A percentile compares a stretch with the other conserved stretches of the same genome.
Evolutionary conservation across 2,113 vertebrate species (phyloP).

Genomic region (Mustela nigripes): DNA sequence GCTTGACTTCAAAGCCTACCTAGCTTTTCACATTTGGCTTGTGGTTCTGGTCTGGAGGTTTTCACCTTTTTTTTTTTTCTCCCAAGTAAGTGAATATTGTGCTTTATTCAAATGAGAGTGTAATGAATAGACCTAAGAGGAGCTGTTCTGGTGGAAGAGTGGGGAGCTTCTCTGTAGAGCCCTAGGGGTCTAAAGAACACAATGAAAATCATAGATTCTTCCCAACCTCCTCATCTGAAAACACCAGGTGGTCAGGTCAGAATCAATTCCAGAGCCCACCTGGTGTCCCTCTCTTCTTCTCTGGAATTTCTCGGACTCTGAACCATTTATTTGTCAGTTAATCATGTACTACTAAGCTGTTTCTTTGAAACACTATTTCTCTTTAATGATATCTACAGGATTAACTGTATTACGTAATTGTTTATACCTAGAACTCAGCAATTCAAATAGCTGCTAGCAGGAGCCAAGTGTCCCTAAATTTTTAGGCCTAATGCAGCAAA

Average conservation of each 20-base stretch:
- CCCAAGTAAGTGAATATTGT: neutral
- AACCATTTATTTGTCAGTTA: conserved; percentile 13
- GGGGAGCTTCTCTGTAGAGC: neutral
- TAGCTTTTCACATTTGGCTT: conserved; percentile 9
- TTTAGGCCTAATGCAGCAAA: conserved; percentile 16
- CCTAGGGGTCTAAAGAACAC: neutral
- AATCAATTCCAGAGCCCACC: neutral
- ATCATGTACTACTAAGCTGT: neutral
- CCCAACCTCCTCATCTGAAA: neutral
- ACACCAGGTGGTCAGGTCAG: neutral
- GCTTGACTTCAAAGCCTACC: neutral
- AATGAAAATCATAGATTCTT: neutral
- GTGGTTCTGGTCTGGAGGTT: neutral
- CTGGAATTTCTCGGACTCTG: conserved; percentile 14
- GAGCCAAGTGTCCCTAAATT: neutral
- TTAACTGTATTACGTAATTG: neutral
- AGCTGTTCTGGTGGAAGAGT: neutral
- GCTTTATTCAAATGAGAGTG: neutral
- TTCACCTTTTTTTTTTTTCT: rapidly evolving
- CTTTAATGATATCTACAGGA: neutral
- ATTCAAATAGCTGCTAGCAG: neutral
- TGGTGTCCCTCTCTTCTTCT: neutral
- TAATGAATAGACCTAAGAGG: neutral
- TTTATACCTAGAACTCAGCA: neutral
- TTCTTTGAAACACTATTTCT: conserved; percentile 56